Percentiles rank a stretch among this genome's conserved stretches.
These are phyloP conservation scores for Drosophila athabasca DNA, from an alignment of 1,140 invertebrate genomes.

Conservation along the genomic window DNA sequence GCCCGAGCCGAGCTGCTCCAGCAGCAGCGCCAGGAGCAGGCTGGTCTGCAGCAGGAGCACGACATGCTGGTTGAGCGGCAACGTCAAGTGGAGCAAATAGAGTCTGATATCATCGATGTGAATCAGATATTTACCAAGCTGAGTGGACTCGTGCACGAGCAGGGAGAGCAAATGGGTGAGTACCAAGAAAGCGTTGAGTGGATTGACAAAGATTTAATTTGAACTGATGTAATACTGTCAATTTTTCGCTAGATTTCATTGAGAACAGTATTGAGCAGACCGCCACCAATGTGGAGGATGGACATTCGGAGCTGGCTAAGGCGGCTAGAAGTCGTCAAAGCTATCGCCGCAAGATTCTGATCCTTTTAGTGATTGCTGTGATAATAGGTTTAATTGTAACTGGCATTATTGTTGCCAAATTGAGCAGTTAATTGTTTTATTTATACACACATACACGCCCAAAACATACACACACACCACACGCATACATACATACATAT, in stretches of 20 bases:
- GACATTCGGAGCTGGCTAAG: slow-evolving; percentile 90
- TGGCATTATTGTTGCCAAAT: slow-evolving; percentile 86
- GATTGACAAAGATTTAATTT: not conserved
- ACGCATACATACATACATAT: slow-evolving; percentile 25
- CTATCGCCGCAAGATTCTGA: slow-evolving; percentile 89
- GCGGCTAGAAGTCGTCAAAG: slow-evolving; percentile 90
- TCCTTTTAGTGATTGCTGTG: slow-evolving; percentile 87
- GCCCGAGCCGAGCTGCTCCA: slow-evolving; percentile 85
- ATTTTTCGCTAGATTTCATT: slow-evolving; percentile 89
- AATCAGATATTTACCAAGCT: slow-evolving; percentile 96
- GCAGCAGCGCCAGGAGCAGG: slow-evolving; percentile 85
- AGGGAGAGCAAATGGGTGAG: slow-evolving; percentile 93
- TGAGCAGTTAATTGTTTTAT: slow-evolving; percentile 84
- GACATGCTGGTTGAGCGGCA: slow-evolving; percentile 91
- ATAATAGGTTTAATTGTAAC: slow-evolving; percentile 88
- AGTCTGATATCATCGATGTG: slow-evolving; percentile 94
- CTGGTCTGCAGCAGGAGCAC: slow-evolving; percentile 90
- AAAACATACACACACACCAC: slow-evolving; percentile 33
- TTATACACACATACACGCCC: slow-evolving; percentile 24
- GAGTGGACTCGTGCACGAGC: slow-evolving; percentile 91
- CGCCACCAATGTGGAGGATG: slow-evolving; percentile 90
- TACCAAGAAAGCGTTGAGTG: not conserved
- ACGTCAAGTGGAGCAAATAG: slow-evolving; percentile 89
- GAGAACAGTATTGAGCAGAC: slow-evolving; percentile 93
- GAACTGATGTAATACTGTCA: no score